Conservation (phyloP, 1,140 invertebrate species). For the Stenopsyche tienmushanensis region DNA sequence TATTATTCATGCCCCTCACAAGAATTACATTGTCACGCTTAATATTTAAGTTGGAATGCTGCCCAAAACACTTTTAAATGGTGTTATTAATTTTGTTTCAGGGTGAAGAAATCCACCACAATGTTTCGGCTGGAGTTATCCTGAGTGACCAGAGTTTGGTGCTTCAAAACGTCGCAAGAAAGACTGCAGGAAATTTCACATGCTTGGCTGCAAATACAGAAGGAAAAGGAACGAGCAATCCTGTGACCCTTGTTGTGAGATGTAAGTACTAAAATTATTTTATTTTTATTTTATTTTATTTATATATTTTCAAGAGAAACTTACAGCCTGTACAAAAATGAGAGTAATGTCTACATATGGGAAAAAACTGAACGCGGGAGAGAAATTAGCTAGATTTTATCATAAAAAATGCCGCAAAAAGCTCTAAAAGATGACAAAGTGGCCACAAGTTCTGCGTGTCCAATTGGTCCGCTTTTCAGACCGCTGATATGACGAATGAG, state of each 20-base stretch:
- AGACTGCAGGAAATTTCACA: slow-evolving; percentile 78
- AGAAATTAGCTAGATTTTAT: too few species aligned
- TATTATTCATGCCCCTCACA: too few species aligned
- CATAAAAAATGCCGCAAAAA: too few species aligned
- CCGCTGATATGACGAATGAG: too few species aligned
- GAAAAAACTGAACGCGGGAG: too few species aligned
- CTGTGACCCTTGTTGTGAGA: slow-evolving; percentile 74
- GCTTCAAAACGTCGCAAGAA: slow-evolving; percentile 75
- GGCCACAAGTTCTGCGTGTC: too few species aligned
- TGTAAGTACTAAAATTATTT: slow-evolving; percentile 74
- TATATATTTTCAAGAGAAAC: too few species aligned
- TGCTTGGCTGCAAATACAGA: slow-evolving; percentile 80
- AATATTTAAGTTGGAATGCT: neutral
- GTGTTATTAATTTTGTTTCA: slow-evolving; percentile 47
- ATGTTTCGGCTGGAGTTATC: slow-evolving; percentile 73
- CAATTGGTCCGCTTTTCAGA: too few species aligned
- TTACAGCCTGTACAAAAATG: too few species aligned
- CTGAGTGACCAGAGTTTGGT: slow-evolving; percentile 81
- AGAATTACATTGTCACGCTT: neutral
- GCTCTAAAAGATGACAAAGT: too few species aligned
- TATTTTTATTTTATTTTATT: too few species aligned
- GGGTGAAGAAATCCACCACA: slow-evolving; percentile 77
- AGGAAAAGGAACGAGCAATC: slow-evolving; percentile 78
- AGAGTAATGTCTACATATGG: too few species aligned
- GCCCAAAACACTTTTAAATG: neutral